A percentile compares a stretch with the other conserved stretches of the same genome.
Evolutionary conservation across 2,797 vertebrate genomes (phyloP).

Genomic region (Thalassophryne amazonica): DNA sequence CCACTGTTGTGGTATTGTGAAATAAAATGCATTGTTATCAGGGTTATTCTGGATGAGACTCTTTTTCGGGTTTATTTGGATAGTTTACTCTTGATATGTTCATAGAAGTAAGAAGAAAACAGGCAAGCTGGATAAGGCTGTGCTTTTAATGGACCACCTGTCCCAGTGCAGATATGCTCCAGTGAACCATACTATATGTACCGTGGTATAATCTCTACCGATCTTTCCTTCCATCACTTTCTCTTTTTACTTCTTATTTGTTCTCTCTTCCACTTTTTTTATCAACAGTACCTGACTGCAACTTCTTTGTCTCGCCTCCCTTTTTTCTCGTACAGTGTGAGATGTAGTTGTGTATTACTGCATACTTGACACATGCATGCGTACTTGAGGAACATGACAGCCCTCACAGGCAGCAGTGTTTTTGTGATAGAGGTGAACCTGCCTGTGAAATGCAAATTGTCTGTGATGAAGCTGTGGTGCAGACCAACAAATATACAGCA

Average conservation of each 20-base stretch:
- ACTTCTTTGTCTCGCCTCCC: slow-evolving; percentile 20
- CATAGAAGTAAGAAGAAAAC: slow-evolving; percentile 45
- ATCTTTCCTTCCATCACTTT: slow-evolving; percentile 63
- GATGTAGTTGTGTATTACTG: slow-evolving; percentile 8
- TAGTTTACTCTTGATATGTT: slow-evolving; percentile 33
- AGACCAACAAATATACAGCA: slow-evolving; percentile 32
- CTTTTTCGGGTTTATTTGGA: slow-evolving; percentile 31
- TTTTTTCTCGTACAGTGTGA: slow-evolving; percentile 8
- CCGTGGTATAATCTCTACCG: slow-evolving; percentile 66
- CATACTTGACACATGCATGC: slow-evolving; percentile 10
- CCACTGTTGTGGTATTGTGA: too few species aligned
- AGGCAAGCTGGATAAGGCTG: slow-evolving; percentile 53
- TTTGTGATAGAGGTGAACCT: slow-evolving; percentile 60
- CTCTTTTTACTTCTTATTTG: slow-evolving; percentile 50
- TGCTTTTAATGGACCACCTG: slow-evolving; percentile 66
- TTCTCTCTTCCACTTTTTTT: slow-evolving; percentile 44
- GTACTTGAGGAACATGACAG: slow-evolving; percentile 62
- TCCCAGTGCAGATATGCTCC: slow-evolving; percentile 71
- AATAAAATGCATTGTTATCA: slow-evolving; percentile 27
- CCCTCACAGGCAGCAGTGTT: slow-evolving; percentile 39
- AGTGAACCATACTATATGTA: slow-evolving; percentile 71
- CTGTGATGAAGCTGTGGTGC: slow-evolving; percentile 29
- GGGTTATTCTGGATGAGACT: slow-evolving; percentile 18
- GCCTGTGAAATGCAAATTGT: slow-evolving; percentile 65
- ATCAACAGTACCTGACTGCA: slow-evolving; percentile 34